These are phyloP conservation scores for Rhingia rostrata DNA, from an alignment of 2,888 invertebrate species.

Conservation along the genomic window DNA sequence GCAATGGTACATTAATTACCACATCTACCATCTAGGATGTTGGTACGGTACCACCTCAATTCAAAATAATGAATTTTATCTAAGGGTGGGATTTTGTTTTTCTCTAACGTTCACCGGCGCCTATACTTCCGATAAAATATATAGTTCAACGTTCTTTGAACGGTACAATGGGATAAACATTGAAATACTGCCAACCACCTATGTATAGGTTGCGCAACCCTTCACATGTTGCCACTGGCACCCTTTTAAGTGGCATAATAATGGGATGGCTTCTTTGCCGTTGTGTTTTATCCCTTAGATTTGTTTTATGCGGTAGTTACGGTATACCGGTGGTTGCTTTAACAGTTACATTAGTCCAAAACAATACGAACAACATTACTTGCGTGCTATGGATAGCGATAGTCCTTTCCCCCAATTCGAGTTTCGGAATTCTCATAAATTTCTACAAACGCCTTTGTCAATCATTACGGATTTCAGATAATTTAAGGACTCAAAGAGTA, in stretches of 20 bases:
- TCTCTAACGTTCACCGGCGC: not conserved
- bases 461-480: slow-evolving; percentile 19
- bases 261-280: slow-evolving; percentile 20
- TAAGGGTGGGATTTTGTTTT: not conserved
- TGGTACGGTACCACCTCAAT: not conserved
- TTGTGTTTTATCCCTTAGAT: slow-evolving; percentile 6
- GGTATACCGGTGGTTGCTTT: slow-evolving; percentile 16
- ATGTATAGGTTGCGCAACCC: slow-evolving; percentile 25
- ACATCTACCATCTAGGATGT: slow-evolving; percentile 1
- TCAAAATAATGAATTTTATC: not conserved
- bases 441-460: not conserved
- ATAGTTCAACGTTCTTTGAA: slow-evolving; percentile 17
- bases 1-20: slow-evolving; percentile 36
- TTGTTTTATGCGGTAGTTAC: slow-evolving; percentile 21
- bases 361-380: slow-evolving; percentile 5
- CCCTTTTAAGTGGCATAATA: slow-evolving; percentile 35
- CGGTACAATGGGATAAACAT: not conserved
- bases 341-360: not conserved
- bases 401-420: not conserved
- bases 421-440: not conserved
- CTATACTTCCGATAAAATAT: slow-evolving; percentile 26
- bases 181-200: slow-evolving; percentile 11
- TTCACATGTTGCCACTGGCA: slow-evolving; percentile 8
- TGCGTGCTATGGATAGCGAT: slow-evolving; percentile 31
- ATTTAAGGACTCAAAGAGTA: slow-evolving; percentile 22